Conservation (phyloP, 2,113 vertebrate species). For the Panurus biarmicus region DNA sequence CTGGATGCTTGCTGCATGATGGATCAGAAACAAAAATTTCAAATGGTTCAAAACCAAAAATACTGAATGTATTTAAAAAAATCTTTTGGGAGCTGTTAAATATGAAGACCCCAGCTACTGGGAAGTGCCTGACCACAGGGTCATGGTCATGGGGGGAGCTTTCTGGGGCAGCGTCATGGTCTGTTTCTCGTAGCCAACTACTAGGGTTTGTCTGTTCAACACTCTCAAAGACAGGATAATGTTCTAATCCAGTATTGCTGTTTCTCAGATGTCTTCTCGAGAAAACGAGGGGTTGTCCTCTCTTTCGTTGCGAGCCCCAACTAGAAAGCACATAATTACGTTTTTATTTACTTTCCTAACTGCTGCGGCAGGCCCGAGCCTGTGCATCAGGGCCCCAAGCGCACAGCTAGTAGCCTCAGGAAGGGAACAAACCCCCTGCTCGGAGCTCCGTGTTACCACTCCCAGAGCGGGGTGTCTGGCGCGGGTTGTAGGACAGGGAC, state of each 20-base stretch:
- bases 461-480: background rate
- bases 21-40: background rate
- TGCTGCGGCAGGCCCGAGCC: background rate
- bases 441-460: background rate
- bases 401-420: background rate
- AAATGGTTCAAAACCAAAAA: background rate
- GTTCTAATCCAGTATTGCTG: background rate
- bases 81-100: background rate
- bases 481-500: background rate
- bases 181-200: background rate
- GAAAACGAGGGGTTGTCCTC: background rate
- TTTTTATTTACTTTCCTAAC: background rate
- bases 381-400: background rate
- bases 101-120: background rate
- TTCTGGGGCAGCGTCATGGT: fast-evolving
- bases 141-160: background rate
- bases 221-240: background rate
- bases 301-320: background rate
- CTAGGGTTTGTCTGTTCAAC: background rate
- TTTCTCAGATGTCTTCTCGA: background rate
- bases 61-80: background rate
- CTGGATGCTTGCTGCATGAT: background rate
- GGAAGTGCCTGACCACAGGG: background rate
- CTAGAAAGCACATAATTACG: background rate
- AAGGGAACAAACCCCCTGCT: background rate